These are phyloP conservation scores for Ophioninae sp. DNA, from an alignment of 2,888 invertebrate genomes.

Conservation along the genomic window DNA sequence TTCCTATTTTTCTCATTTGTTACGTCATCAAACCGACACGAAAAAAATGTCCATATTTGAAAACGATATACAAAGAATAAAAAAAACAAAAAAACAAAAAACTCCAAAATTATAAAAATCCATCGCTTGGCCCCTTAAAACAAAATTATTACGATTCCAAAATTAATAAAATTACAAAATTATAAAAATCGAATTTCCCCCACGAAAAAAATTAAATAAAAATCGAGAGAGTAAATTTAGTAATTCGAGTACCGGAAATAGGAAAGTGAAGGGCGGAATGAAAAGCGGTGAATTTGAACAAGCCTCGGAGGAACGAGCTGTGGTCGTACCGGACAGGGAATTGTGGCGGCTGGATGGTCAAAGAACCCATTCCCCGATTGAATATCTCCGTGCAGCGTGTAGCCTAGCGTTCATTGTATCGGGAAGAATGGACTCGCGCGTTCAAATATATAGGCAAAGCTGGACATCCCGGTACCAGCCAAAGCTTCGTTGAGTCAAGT, in stretches of 20 bases:
- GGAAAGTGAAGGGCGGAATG: not conserved
- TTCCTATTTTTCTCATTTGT: too few relatives aligned
- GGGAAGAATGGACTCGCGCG: constrained; percentile 13
- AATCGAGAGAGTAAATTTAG: not conserved
- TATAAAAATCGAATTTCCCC: too few relatives aligned
- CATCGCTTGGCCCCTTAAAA: too few relatives aligned
- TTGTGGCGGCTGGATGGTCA: constrained; percentile 44
- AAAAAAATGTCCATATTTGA: too few relatives aligned
- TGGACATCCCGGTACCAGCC: constrained; percentile 21
- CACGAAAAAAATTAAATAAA: not conserved
- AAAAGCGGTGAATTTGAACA: too few relatives aligned
- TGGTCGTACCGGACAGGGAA: constrained; percentile 24
- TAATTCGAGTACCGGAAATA: not conserved
- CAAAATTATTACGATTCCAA: too few relatives aligned
- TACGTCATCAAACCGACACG: too few relatives aligned
- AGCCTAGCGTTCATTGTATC: constrained; percentile 40
- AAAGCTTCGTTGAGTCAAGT: constrained; percentile 15
- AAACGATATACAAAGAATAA: too few relatives aligned
- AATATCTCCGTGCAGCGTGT: constrained; percentile 24
- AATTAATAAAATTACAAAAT: too few relatives aligned
- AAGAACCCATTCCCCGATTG: constrained; percentile 61
- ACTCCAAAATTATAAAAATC: too few relatives aligned
- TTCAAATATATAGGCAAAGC: constrained; percentile 24
- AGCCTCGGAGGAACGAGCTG: too few relatives aligned
- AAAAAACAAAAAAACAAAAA: too few relatives aligned